A percentile compares a stretch with the other conserved stretches of the same genome.
Conservation (phyloP, 2,113 vertebrate species). For the Gymnogyps californianus region DNA sequence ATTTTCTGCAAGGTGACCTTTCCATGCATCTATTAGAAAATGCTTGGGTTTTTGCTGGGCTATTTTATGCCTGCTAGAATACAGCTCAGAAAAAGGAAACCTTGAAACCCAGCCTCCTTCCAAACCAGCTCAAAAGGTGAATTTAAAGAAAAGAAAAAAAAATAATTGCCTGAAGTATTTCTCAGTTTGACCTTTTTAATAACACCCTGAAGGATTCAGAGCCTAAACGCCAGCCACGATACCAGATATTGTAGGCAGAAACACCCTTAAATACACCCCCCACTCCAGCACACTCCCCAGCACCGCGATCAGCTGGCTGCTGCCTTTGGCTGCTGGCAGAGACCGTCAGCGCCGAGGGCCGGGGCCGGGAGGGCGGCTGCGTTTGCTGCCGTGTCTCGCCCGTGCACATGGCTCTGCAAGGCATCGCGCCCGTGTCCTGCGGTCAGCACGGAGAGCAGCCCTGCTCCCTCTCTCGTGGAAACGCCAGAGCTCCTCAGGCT, state of each 20-base stretch:
- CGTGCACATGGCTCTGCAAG: background rate
- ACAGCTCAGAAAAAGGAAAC: background rate
- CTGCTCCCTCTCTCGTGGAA: background rate
- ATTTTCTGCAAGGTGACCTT: background rate
- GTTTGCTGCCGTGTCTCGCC: background rate
- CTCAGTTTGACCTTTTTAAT: background rate
- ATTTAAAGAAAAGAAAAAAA: background rate
- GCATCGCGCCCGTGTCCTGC: too few relatives aligned
- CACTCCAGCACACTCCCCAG: rapidly evolving
- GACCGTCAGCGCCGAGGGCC: background rate
- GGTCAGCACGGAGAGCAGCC: background rate
- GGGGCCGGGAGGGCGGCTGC: background rate
- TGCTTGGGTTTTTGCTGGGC: background rate
- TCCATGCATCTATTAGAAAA: background rate
- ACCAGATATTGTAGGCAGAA: background rate
- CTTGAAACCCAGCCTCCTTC: background rate
- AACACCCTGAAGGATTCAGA: background rate
- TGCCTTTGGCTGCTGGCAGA: background rate
- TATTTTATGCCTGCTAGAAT: background rate
- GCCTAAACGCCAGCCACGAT: background rate
- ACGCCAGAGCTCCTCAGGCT: background rate
- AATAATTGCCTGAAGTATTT: background rate
- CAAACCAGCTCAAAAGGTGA: background rate
- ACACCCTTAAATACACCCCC: background rate
- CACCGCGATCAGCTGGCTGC: background rate